Conservation (phyloP, 2,888 invertebrate genomes). For the Bombyx huttoni region DNA sequence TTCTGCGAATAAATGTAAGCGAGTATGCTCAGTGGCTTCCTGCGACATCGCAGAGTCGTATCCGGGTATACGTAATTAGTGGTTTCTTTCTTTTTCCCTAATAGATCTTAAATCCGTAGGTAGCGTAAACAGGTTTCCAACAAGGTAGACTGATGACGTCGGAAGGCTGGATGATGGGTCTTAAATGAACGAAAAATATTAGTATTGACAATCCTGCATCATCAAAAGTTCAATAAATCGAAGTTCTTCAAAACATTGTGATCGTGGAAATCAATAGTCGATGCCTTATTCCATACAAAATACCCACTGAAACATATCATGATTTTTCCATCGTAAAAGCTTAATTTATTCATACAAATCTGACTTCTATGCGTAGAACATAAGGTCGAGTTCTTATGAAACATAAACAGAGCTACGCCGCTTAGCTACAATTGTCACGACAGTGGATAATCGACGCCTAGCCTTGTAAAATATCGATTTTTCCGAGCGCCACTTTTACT, state of each 20-base stretch:
- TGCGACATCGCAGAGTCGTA: no score
- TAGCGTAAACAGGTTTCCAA: no score
- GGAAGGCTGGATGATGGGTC: no score
- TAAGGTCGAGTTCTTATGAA: constrained; percentile 11
- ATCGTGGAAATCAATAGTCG: constrained; percentile 64
- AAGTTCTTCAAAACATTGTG: constrained; percentile 24
- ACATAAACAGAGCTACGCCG: constrained; percentile 8
- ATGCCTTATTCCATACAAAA: constrained; percentile 33
- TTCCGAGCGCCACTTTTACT: constrained; percentile 45
- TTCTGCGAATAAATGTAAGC: no score
- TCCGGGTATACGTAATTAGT: no score
- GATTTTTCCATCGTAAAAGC: background rate
- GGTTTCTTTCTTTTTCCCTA: no score
- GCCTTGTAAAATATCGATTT: constrained; percentile 74
- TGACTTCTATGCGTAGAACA: rapidly evolving
- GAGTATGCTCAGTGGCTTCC: no score
- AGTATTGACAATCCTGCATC: no score
- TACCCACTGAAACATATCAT: constrained; percentile 7
- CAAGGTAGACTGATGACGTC: no score
- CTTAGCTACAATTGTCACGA: constrained; percentile 16
- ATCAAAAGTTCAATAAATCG: constrained; percentile 50
- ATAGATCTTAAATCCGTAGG: no score
- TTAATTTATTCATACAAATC: constrained; percentile 5
- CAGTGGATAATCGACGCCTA: constrained; percentile 69
- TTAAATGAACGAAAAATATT: no score